Conservation (phyloP, 2,888 invertebrate species). For the Chrysolina haemoptera region DNA sequence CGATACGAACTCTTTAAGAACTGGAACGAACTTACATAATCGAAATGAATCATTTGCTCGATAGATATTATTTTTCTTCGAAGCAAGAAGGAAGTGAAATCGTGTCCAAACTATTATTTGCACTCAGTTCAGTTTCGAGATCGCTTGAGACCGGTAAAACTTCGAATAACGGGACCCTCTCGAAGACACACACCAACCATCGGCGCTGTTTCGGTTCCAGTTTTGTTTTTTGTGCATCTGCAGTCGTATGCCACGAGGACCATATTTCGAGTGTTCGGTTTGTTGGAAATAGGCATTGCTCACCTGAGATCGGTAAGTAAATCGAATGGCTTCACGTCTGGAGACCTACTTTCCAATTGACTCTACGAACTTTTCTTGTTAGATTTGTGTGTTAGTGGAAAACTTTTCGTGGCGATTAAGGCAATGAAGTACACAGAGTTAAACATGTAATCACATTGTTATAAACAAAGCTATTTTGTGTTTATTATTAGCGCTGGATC, state of each 20-base stretch:
- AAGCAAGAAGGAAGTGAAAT: slow-evolving; percentile 18
- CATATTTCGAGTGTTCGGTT: neutral
- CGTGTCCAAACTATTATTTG: slow-evolving; percentile 13
- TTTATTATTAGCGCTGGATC: slow-evolving; percentile 14
- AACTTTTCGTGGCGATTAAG: neutral
- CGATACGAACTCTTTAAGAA: neutral
- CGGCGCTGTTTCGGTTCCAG: neutral
- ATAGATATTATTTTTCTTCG: slow-evolving; percentile 7
- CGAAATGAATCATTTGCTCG: slow-evolving; percentile 6
- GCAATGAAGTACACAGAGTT: neutral
- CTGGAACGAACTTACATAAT: neutral
- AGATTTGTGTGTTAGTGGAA: neutral
- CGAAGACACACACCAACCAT: neutral
- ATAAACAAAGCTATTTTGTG: neutral
- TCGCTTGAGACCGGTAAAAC: neutral
- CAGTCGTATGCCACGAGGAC: neutral
- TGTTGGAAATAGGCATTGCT: neutral
- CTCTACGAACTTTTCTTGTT: neutral
- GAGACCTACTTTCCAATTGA: neutral
- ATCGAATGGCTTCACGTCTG: neutral
- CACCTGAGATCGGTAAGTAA: slow-evolving; percentile 8
- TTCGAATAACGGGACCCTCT: slow-evolving; percentile 14
- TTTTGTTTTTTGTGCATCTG: slow-evolving; percentile 3
- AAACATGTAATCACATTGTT: neutral
- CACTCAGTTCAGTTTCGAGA: slow-evolving; percentile 10